phyloP scores from a whole-genome alignment of 2,797 vertebrate species.

The Heteromormyrus szaboi region DNA sequence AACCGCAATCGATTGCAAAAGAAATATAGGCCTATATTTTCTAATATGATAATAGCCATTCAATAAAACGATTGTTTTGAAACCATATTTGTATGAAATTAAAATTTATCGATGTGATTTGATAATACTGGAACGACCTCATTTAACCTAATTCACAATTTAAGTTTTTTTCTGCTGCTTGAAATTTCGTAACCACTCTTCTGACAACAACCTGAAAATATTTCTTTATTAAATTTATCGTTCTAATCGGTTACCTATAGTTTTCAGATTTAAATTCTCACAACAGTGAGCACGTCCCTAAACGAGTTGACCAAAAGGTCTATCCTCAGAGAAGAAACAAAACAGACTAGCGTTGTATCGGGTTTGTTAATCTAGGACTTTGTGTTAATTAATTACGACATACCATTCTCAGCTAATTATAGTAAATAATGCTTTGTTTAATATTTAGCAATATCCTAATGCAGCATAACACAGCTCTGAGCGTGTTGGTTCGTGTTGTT shows the following conservation, averaged over 20 bases:
- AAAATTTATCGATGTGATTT: neutral
- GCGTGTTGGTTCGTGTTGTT: neutral
- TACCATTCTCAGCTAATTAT: neutral
- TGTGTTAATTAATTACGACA: neutral
- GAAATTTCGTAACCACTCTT: neutral
- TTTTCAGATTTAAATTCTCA: constrained; percentile 14
- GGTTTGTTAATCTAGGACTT: constrained; percentile 3
- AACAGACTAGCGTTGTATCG: neutral
- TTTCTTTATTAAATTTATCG: neutral
- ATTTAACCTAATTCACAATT: neutral
- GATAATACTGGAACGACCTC: neutral
- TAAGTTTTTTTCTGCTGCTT: neutral
- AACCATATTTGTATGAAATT: neutral
- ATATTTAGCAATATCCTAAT: neutral
- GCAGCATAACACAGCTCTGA: neutral
- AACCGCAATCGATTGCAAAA: neutral
- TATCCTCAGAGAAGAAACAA: neutral
- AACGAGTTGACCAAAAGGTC: neutral
- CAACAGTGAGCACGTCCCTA: neutral
- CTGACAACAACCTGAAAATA: neutral
- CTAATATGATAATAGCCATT: neutral
- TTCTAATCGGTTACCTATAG: neutral
- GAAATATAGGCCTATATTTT: neutral
- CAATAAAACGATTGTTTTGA: neutral
- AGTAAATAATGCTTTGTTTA: neutral